Percentiles rank a stretch among this genome's conserved stretches.
phyloP scores from a whole-genome alignment of 2,888 invertebrate species.

The Himalopsyche kuldschensis region DNA sequence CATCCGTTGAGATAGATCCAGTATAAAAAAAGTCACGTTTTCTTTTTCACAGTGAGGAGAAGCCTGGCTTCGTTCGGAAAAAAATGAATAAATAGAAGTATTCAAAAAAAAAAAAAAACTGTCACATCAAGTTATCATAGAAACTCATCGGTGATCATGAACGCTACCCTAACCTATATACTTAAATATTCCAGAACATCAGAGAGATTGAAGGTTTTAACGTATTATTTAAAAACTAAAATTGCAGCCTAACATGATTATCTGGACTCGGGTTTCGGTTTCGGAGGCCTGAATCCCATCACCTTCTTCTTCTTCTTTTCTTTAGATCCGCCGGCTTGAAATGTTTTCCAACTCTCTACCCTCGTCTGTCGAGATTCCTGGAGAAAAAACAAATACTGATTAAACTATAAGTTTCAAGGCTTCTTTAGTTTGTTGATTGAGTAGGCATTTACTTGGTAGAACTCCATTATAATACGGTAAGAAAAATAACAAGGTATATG shows the following conservation, averaged over 20 bases:
- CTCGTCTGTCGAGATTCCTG: slow-evolving; percentile 88
- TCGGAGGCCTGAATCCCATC: slow-evolving; percentile 86
- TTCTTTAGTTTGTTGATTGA: too few relatives aligned
- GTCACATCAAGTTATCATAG: background rate
- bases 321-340: slow-evolving; percentile 75
- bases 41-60: background rate
- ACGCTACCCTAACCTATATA: background rate
- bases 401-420: background rate
- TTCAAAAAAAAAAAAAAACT: background rate
- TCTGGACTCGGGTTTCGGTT: slow-evolving; percentile 91
- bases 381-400: slow-evolving; percentile 40
- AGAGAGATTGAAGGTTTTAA: background rate
- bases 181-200: background rate
- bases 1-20: background rate
- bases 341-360: slow-evolving; percentile 91
- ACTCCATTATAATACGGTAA: too few relatives aligned
- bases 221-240: background rate
- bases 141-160: background rate
- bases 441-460: background rate
- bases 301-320: slow-evolving; percentile 80
- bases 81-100: background rate
- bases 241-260: slow-evolving; percentile 51
- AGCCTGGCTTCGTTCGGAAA: background rate
- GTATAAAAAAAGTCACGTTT: background rate
- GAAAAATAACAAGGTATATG: too few relatives aligned